Base-by-base conservation (phyloP, 2,113 vertebrate genomes). In the Leucosticte australis region DNA sequence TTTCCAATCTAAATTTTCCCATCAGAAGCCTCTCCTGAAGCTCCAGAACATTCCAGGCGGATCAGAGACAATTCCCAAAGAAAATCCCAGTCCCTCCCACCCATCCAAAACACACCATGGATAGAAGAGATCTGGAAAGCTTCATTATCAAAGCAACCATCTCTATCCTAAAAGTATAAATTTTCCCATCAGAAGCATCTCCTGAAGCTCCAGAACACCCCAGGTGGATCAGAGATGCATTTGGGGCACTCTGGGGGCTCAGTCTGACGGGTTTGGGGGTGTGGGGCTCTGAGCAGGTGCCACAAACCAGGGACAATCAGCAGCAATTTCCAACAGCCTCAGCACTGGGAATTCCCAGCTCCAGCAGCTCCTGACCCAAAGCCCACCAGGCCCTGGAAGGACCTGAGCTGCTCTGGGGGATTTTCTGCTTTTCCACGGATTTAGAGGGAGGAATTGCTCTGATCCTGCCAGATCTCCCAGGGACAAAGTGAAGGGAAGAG, bases 171-270 rank as follows among this genome's bases (percentile, higher is more conserved):
- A 15, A 50, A 49, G 46, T 5, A 3, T 46, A 15, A 64, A 50
- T 53, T 24, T 79, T 44, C 31, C 33, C 23, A 23, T 20, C 11
- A 64, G 63, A 26, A 91, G 19, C 26, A 44, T 20, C 53, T 56
- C 75, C 62, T 7, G 47, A 71, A 50, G 33, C 22, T 46, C 53
- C 47, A 22, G 20, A 46, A 46, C 7, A 9, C 0, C 22, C 47
- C 62, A 67, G 67, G 1, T 15, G 11, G 33, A 65, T 9, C 56
- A 77, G 2, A 56, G 15, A 11, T 14, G 14, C 1, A 0, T 6
- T 39, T 12, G 22, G 74, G 59, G 31, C 6, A 13, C 9, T 31
- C 13, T 2, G 33, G 88, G 33, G 4, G 33, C 68, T 63, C 68
- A 41, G 46, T 2, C 9, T 53, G 71, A 23, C 37, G 7, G 1